Percentiles rank a stretch among this genome's conserved stretches.
Evolutionary conservation across 2,797 vertebrate genomes (phyloP).

Genomic region (Takifugu rubripes): DNA sequence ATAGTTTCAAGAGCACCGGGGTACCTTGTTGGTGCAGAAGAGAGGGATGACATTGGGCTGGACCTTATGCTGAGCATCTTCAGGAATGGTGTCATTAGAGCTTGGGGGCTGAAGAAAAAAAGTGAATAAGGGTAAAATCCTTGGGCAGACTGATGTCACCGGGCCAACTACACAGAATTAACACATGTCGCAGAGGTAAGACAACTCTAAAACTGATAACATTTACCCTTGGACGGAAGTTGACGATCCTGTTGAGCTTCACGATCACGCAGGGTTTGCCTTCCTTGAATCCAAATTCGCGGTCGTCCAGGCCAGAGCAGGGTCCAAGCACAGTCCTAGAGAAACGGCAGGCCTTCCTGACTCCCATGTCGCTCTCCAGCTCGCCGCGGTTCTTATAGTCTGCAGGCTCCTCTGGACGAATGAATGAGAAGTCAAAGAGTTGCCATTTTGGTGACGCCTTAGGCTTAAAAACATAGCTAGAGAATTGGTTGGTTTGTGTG

Average conservation of each 20-base stretch:
- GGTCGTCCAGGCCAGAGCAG: constrained; percentile 85
- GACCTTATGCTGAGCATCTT: constrained; percentile 72
- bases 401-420: constrained; percentile 65
- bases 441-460: too few relatives aligned
- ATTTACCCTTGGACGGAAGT: constrained; percentile 85
- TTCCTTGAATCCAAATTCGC: constrained; percentile 77
- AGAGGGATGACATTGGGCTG: constrained; percentile 82
- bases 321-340: constrained; percentile 76
- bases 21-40: constrained; percentile 86
- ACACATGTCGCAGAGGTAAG: not conserved
- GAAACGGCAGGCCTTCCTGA: constrained; percentile 86
- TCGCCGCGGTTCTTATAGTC: constrained; percentile 79
- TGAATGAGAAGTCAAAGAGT: too few relatives aligned
- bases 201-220: not conserved
- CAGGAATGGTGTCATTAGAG: constrained; percentile 78
- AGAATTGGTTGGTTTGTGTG: not conserved
- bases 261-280: constrained; percentile 91
- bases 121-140: not conserved
- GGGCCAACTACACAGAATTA: too few relatives aligned
- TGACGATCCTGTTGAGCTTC: constrained; percentile 93
- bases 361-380: constrained; percentile 72
- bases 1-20: fast-evolving
- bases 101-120: constrained; percentile 73
- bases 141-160: too few relatives aligned
- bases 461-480: too few relatives aligned